These are phyloP conservation scores for Endotricha flammealis DNA, from an alignment of 2,888 invertebrate genomes.

Conservation along the genomic window DNA sequence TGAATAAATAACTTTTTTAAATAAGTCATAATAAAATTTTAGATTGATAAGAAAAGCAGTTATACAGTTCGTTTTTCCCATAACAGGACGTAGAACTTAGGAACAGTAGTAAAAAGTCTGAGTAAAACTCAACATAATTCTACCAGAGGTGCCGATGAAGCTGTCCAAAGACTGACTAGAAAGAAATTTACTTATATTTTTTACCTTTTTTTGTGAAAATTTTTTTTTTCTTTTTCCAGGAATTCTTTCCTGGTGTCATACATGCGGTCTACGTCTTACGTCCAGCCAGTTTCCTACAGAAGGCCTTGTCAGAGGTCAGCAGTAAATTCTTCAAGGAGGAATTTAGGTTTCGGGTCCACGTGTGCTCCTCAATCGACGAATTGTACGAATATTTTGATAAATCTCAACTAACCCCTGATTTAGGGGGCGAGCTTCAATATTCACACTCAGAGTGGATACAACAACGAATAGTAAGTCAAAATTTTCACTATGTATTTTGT, in stretches of 20 bases:
- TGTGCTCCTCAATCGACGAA: conserved; percentile 91
- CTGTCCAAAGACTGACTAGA: too few species aligned
- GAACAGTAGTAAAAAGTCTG: too few species aligned
- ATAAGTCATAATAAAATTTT: too few species aligned
- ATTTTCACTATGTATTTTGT: too few species aligned
- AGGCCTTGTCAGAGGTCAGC: conserved; percentile 97
- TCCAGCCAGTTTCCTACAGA: conserved; percentile 96
- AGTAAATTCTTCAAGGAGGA: conserved; percentile 94
- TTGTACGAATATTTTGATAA: conserved; percentile 90
- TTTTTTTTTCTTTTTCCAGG: conserved; percentile 75
- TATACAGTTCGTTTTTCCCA: too few species aligned
- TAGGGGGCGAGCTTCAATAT: conserved; percentile 93
- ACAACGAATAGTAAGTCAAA: conserved; percentile 90
- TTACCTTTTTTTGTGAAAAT: background rate
- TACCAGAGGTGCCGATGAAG: too few species aligned
- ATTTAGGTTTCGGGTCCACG: conserved; percentile 92
- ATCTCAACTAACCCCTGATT: conserved; percentile 91
- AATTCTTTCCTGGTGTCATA: conserved; percentile 94
- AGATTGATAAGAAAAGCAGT: too few species aligned
- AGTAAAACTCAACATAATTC: too few species aligned
- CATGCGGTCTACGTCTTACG: conserved; percentile 96
- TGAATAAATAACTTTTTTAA: too few species aligned
- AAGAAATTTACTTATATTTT: too few species aligned
- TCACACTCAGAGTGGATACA: conserved; percentile 98
- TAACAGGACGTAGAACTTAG: too few species aligned